These are phyloP conservation scores for Stomatorhinus ivindoensis DNA, from an alignment of 2,113 vertebrate species.

Conservation along the genomic window DNA sequence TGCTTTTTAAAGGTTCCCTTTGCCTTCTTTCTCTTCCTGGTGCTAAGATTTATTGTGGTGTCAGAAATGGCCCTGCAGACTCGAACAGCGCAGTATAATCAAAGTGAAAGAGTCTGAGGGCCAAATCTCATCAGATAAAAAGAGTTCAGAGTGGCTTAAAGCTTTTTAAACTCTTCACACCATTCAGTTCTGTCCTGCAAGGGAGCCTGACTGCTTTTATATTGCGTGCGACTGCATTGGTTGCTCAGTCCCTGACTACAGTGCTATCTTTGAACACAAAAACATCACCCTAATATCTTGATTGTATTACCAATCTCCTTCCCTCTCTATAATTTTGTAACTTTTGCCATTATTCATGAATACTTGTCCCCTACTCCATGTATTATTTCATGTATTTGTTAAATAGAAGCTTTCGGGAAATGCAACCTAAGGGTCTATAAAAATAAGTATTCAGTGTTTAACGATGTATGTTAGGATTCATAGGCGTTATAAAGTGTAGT, in stretches of 20 bases:
- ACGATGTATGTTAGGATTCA: background rate
- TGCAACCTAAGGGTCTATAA: background rate
- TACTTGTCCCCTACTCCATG: background rate
- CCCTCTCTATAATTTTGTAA: background rate
- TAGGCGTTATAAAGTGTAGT: background rate
- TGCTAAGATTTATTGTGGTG: conserved; percentile 1
- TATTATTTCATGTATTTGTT: background rate
- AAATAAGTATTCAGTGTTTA: background rate
- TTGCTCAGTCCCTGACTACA: background rate
- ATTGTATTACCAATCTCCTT: background rate
- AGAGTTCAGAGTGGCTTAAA: background rate
- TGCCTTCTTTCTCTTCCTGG: background rate
- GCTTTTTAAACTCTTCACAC: background rate
- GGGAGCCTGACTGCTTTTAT: background rate
- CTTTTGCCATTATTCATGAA: background rate
- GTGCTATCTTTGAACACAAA: background rate
- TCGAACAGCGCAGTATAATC: background rate
- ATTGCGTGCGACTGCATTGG: background rate
- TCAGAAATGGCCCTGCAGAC: background rate
- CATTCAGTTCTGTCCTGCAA: background rate
- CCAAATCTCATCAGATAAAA: background rate
- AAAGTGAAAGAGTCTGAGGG: background rate
- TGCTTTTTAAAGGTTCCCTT: background rate
- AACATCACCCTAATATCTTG: background rate
- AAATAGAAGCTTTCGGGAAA: background rate